phyloP scores from a whole-genome alignment of 2,888 invertebrate genomes.

The Anaspis maculata region DNA sequence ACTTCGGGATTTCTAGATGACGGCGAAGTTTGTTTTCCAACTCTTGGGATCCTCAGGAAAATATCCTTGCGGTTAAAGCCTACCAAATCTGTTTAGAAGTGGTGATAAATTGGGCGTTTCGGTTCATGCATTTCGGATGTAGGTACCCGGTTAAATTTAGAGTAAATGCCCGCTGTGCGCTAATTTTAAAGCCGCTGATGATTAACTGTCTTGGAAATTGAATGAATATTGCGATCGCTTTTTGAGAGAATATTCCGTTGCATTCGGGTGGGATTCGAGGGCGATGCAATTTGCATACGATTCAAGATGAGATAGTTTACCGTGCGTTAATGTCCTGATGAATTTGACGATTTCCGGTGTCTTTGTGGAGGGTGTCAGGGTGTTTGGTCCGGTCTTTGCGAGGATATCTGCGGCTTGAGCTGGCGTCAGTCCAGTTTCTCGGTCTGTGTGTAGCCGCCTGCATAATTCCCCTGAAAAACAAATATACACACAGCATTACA shows the following conservation, averaged over 20 bases:
- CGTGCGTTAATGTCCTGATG: slow-evolving; percentile 41
- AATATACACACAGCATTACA: too few relatives aligned
- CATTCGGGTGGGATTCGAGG: slow-evolving; percentile 12
- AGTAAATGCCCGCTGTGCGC: slow-evolving; percentile 9
- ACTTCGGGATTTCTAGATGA: too few relatives aligned
- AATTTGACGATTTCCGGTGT: slow-evolving; percentile 65
- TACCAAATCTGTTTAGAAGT: too few relatives aligned
- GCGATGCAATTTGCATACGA: slow-evolving; percentile 2
- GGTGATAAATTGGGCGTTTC: too few relatives aligned
- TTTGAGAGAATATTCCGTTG: background rate
- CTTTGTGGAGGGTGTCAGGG: slow-evolving; percentile 63
- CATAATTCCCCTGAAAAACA: slow-evolving; percentile 36
- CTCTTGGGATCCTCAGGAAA: too few relatives aligned
- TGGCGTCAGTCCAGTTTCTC: slow-evolving; percentile 51
- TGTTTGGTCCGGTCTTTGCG: slow-evolving; percentile 58
- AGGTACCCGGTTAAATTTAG: slow-evolving; percentile 12
- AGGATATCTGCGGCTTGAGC: slow-evolving; percentile 50
- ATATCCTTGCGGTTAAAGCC: too few relatives aligned
- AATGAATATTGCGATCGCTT: background rate
- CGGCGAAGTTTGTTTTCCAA: too few relatives aligned
- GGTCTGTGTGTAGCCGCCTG: slow-evolving; percentile 35
- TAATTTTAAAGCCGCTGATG: slow-evolving; percentile 9
- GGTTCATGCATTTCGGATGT: too few relatives aligned
- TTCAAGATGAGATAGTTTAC: too few relatives aligned
- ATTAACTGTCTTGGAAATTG: slow-evolving; percentile 5